Evolutionary conservation across 2,888 invertebrate species (phyloP), one percentile per base, ranked within the genome.

Genomic region (Amphipyra berbera): DNA sequence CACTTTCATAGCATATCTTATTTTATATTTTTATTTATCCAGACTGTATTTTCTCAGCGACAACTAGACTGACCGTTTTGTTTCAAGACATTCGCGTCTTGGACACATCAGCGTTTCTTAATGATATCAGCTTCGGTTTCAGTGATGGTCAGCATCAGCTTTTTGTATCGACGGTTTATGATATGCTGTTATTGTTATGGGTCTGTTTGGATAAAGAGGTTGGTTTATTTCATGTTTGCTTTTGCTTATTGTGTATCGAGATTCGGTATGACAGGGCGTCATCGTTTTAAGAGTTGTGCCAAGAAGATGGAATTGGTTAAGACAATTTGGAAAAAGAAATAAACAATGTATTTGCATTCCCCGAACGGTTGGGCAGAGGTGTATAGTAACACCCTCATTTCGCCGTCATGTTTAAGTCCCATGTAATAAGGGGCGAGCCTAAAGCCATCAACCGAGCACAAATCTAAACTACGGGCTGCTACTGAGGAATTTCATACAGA

Each of bases 1-100:
- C 93, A 93, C 94, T 94, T 93, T 91, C 91, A 91, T 92, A 91
- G 90, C 92, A 92, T 94, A 91, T 93, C 92, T 93, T 92, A 92
- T 93, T 92, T 92, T 92, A 93, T 93, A 92, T 90, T 94, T 92
- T 93, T 93, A 93, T 93, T 93, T 93, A 89, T 91, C 87, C 88
- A 78, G 85, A 82, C 84, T 83, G 88, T 93, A 92, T 93, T 93
- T 93, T 93, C 92, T 93, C 89, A 91, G 86, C 85, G 58, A 57
- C 61, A 89, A 83, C 91, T 89, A 92, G 92, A 90, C 89, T 78
- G 82, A 79, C 76, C 78, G 76, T 76, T 90, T 92, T 68, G 66
- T 78, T 71, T 53, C 60, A 62, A 67, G 30, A 38, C 48, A 50
- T 58, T 65, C 47, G 53, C 44, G n/a, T n/a, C 52, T 55, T 40